Evolutionary conservation across 2,113 vertebrate species (phyloP).

Genomic region (Tamias sibiricus): DNA sequence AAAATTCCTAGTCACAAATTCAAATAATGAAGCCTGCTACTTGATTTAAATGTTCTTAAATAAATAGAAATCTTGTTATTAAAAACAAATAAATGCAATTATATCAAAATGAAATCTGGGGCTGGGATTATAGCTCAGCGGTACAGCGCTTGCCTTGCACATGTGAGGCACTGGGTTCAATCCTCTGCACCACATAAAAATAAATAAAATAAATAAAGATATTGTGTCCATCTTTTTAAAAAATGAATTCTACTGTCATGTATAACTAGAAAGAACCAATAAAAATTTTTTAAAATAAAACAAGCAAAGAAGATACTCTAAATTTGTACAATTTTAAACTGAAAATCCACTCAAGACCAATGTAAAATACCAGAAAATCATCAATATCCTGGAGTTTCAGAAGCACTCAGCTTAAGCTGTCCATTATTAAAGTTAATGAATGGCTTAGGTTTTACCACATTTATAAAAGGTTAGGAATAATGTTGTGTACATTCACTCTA

Average conservation of each 20-base stretch:
- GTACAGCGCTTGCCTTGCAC: too few species aligned
- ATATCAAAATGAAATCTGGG: too few species aligned
- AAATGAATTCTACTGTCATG: too few species aligned
- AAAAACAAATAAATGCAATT: slow-evolving; percentile 1
- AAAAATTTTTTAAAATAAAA: too few species aligned
- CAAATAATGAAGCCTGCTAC: not conserved
- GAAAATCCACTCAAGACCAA: not conserved
- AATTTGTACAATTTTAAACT: slow-evolving; percentile 34
- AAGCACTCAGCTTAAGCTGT: not conserved
- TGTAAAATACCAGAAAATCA: slow-evolving; percentile 54
- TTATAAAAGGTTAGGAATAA: slow-evolving; percentile 21
- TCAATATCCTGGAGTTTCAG: not conserved
- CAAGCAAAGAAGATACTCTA: not conserved
- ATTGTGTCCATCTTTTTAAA: too few species aligned
- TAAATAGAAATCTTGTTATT: slow-evolving; percentile 46
- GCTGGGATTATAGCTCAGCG: too few species aligned
- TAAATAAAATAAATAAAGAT: too few species aligned
- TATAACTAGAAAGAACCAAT: too few species aligned
- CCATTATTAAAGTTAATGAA: slow-evolving; percentile 15
- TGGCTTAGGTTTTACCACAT: not conserved
- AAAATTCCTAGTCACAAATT: slow-evolving; percentile 37
- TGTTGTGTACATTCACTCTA: not conserved
- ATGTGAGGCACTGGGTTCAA: too few species aligned
- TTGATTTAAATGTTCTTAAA: slow-evolving; percentile 24
- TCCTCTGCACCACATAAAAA: too few species aligned